A percentile compares a stretch with the other conserved stretches of the same genome.
phyloP scores from a whole-genome alignment of 2,888 invertebrate species.

The Mesorhabditis belari region DNA sequence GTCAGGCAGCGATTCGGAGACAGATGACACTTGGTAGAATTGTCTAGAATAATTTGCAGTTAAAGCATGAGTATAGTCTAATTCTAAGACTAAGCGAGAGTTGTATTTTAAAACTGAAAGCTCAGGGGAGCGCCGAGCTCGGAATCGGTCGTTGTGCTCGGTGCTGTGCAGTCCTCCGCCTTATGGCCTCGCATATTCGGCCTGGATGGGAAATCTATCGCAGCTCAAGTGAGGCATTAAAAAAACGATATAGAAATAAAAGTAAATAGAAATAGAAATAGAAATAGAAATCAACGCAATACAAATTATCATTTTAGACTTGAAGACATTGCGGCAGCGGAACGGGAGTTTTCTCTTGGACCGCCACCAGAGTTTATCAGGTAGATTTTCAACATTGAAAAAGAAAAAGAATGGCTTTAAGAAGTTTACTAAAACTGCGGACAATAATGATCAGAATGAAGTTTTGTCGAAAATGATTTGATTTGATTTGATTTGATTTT shows the following conservation, averaged over 20 bases:
- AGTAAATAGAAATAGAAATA: no score
- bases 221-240: neutral
- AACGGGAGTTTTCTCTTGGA: neutral
- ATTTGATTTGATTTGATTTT: no score
- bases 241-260: no score
- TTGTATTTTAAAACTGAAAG: no score
- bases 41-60: no score
- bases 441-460: no score
- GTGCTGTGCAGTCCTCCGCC: neutral
- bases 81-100: no score
- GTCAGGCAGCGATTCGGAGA: neutral
- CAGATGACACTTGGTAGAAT: neutral
- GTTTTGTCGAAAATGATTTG: neutral
- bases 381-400: no score
- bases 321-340: neutral
- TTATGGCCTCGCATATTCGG: neutral
- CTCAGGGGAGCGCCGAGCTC: neutral
- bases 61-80: no score
- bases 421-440: no score
- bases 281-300: no score
- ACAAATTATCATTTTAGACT: neutral
- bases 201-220: neutral
- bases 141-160: neutral
- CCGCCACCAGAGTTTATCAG: neutral
- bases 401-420: no score